Evolutionary conservation across 2,888 invertebrate species (phyloP).

Genomic region (Agonopterix heracliana): DNA sequence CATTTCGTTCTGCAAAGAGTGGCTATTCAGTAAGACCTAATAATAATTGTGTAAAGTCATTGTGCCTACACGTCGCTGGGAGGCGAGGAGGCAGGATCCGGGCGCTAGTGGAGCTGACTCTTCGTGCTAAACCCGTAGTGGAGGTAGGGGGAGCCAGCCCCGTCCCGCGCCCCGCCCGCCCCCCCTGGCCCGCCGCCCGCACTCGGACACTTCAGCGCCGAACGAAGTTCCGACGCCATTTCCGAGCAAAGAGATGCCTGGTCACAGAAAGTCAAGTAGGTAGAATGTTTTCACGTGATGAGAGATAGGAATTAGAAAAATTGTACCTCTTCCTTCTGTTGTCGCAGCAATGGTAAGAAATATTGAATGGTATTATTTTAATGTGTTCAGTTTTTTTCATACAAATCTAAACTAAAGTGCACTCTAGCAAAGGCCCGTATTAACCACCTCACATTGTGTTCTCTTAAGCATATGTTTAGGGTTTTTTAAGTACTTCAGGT

Average conservation of each 20-base stretch:
- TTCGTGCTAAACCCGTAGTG: conserved; percentile 79
- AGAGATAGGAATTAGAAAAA: conserved; percentile 28
- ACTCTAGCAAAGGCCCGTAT: no score
- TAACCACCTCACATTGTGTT: no score
- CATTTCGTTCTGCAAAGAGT: no score
- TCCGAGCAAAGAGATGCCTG: conserved; percentile 84
- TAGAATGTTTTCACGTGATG: conserved; percentile 15
- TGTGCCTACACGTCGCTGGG: conserved; percentile 63
- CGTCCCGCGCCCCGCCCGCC: conserved; percentile 54
- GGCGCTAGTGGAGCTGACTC: conserved; percentile 70
- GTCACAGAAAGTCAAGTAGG: conserved; percentile 23
- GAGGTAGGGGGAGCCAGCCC: conserved; percentile 78
- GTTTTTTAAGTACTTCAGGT: no score
- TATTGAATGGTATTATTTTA: not conserved
- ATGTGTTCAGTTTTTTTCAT: no score
- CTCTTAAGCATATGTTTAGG: no score
- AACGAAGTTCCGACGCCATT: conserved; percentile 83
- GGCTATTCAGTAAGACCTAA: not conserved
- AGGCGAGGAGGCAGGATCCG: conserved; percentile 59
- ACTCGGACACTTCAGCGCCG: conserved; percentile 80
- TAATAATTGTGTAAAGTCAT: no score
- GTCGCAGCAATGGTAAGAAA: conserved; percentile 11
- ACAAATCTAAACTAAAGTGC: no score
- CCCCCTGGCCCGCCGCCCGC: conserved; percentile 57
- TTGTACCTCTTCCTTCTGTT: conserved; percentile 65